A percentile compares a stretch with the other conserved stretches of the same genome.
Conservation (phyloP, 2,888 invertebrate species). For the Augiades crinisus region DNA sequence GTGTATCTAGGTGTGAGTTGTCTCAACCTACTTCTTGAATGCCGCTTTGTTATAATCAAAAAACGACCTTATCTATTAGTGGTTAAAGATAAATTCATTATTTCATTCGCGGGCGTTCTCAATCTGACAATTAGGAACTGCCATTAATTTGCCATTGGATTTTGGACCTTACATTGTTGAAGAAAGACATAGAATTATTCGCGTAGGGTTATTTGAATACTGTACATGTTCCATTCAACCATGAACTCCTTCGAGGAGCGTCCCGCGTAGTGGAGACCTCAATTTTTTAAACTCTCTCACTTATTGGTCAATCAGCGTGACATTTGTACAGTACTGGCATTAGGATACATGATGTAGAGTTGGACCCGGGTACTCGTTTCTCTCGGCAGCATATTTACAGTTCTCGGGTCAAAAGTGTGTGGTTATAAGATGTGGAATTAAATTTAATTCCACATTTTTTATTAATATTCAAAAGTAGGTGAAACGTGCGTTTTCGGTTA, state of each 20-base stretch:
- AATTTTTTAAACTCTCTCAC: conserved; percentile 77
- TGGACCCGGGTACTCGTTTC: too few relatives aligned
- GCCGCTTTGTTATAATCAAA: conserved; percentile 55
- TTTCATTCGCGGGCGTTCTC: conserved; percentile 58
- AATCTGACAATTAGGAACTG: conserved; percentile 74
- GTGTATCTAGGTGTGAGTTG: conserved; percentile 71
- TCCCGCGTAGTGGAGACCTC: conserved; percentile 75
- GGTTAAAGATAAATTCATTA: conserved; percentile 62
- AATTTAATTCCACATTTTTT: too few relatives aligned
- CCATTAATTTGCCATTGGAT: conserved; percentile 48
- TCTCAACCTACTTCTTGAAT: conserved; percentile 79
- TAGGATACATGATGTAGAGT: too few relatives aligned
- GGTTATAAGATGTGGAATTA: too few relatives aligned
- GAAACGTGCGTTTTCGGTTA: too few relatives aligned
- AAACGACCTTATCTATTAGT: conserved; percentile 56
- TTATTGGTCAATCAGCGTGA: conserved; percentile 76
- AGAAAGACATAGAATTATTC: conserved; percentile 48
- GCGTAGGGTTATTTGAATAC: conserved; percentile 47
- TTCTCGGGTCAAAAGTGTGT: too few relatives aligned
- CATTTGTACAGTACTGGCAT: conserved; percentile 58
- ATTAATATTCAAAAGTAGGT: too few relatives aligned
- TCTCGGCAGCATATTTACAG: too few relatives aligned
- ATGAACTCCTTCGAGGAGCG: conserved; percentile 79
- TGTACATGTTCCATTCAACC: conserved; percentile 77
- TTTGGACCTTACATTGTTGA: conserved; percentile 50